These are phyloP conservation scores for Lepas anatifera DNA, from an alignment of 2,888 invertebrate species.

Conservation along the genomic window DNA sequence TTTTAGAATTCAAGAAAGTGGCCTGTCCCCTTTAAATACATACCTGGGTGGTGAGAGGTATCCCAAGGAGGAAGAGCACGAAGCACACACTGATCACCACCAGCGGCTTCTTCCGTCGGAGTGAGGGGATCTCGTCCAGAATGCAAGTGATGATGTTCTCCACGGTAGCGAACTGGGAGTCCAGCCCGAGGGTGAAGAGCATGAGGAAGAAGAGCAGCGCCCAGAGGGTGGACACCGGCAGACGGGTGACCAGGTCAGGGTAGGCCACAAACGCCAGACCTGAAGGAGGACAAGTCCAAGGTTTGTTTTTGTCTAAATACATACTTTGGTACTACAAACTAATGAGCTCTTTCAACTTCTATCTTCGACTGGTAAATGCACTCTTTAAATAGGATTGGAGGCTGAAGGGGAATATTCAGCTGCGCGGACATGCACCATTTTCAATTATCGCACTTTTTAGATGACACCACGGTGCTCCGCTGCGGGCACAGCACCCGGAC, in stretches of 20 bases:
- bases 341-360: too few species aligned
- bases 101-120: slow-evolving; percentile 31
- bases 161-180: slow-evolving; percentile 35
- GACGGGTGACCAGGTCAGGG: slow-evolving; percentile 60
- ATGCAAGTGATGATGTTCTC: slow-evolving; percentile 43
- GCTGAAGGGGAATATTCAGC: too few species aligned
- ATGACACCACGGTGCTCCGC: too few species aligned
- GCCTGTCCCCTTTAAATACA: slow-evolving; percentile 19
- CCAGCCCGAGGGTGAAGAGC: slow-evolving; percentile 49
- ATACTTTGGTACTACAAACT: too few species aligned
- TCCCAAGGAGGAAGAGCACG: slow-evolving; percentile 33
- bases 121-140: slow-evolving; percentile 39
- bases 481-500: too few species aligned
- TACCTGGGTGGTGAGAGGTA: slow-evolving; percentile 31
- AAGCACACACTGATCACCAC: slow-evolving; percentile 32
- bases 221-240: slow-evolving; percentile 68
- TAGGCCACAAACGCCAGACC: slow-evolving; percentile 72
- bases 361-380: too few species aligned
- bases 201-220: slow-evolving; percentile 66
- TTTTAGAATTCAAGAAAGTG: too few species aligned
- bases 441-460: too few species aligned
- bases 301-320: too few species aligned
- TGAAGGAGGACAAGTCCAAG: too few species aligned
- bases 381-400: too few species aligned
- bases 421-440: too few species aligned